Evolutionary conservation across 2,888 invertebrate genomes (phyloP).

Genomic region (Epirrita christyi): DNA sequence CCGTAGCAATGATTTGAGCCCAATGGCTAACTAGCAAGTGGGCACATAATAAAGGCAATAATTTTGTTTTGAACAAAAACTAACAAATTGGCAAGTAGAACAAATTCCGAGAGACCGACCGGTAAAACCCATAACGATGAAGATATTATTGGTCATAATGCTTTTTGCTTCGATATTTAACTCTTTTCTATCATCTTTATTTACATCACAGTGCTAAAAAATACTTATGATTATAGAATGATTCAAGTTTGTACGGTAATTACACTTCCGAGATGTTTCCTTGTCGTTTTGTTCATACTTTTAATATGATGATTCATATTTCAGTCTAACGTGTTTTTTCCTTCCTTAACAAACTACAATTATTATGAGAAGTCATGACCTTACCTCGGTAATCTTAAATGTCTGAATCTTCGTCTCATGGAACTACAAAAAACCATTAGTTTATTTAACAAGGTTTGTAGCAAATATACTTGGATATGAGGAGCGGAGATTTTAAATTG

Average conservation of each 20-base stretch:
- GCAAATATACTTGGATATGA: not conserved
- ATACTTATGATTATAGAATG: slow-evolving; percentile 18
- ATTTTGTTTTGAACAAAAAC: slow-evolving; percentile 35
- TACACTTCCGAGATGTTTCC: slow-evolving; percentile 57
- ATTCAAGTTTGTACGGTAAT: slow-evolving; percentile 36
- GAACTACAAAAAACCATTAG: slow-evolving; percentile 16
- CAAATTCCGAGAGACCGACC: slow-evolving; percentile 35
- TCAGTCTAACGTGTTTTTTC: slow-evolving; percentile 29
- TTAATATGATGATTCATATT: slow-evolving; percentile 34
- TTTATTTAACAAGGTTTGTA: slow-evolving; percentile 19
- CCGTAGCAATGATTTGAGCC: slow-evolving; percentile 19
- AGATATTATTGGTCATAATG: slow-evolving; percentile 4
- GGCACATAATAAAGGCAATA: slow-evolving; percentile 24
- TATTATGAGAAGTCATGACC: slow-evolving; percentile 37
- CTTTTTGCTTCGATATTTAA: slow-evolving; percentile 12
- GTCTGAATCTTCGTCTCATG: slow-evolving; percentile 18
- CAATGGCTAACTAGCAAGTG: slow-evolving; percentile 16
- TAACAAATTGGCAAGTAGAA: slow-evolving; percentile 29
- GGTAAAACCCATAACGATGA: slow-evolving; percentile 39
- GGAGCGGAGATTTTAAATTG: slow-evolving; percentile 4
- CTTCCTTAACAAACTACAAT: slow-evolving; percentile 35
- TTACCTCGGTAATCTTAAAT: slow-evolving; percentile 26
- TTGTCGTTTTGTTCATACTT: slow-evolving; percentile 37
- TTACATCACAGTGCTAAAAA: slow-evolving; percentile 14
- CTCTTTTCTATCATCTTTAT: slow-evolving; percentile 25